Evolutionary conservation across 2,888 invertebrate genomes (phyloP), one percentile per base, ranked within the genome.

Genomic region (Scaeva pyrastri): DNA sequence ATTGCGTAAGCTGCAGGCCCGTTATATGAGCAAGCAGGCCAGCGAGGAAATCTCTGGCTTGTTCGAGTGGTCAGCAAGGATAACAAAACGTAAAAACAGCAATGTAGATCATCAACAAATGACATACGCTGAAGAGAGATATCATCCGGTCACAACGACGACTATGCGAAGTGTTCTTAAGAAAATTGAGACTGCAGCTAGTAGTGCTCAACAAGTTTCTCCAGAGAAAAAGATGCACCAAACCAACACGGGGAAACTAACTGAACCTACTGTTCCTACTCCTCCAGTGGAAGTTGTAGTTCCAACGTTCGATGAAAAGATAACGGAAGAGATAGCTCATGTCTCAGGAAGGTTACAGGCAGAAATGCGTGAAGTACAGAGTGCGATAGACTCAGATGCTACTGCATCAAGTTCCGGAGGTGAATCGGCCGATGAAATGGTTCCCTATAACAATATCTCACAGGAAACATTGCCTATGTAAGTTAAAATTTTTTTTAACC

Each of bases 341-440:
- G 95, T 96, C 1, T 94, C 96, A 0, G 96, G 97, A 19, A 94
- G 96, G 19, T 92, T 98, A 85, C 94, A 95, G 64, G 94, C 95
- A 0, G 96, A 97, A 91, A 92, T 98, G 88, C 94, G 95, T 31
- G 93, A 96, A 87, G 94, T 97, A 75, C 96, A 97, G 91, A 94
- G 94, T 81, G 95, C 95, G 89, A 93, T 97, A 88, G 98, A 98
- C 92, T 97, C 98, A 1, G 98, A 98, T 93, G 98, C 97, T 43
- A 98, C 98, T 1, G 97, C 96, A 16, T 97, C 97, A 84, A 98
- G 98, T 90, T 98, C 98, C 16, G 98, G 98, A 71, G 98, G 97
- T 41, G 98, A 98, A 92, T 98, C 97, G 90, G 97, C 97, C 92
- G 98, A 98, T 93, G 98, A 98, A 92, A 95, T 96, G 93, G 95